Evolutionary conservation across 1,140 invertebrate genomes (phyloP), one percentile per base, ranked within the genome.

Genomic region (Bathynomus jamesi): DNA sequence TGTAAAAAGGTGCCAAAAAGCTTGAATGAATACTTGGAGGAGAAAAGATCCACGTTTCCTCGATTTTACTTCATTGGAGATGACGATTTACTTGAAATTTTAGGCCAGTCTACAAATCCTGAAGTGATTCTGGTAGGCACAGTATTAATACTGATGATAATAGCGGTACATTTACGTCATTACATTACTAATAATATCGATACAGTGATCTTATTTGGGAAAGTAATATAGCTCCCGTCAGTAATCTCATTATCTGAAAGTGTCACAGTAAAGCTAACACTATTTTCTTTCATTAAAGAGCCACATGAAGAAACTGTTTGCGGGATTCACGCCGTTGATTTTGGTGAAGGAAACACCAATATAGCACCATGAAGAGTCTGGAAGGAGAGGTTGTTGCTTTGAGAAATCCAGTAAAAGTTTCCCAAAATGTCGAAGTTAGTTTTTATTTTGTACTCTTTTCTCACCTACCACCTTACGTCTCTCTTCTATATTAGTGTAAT

Each of bases 11-110:
- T 99, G 96, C 81, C 96, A 99, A 91, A 92, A 79, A 95, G 94
- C 75, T 85, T 99, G 28, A 95, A 96, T 81, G 90, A 95, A 78
- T 99, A 95, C 82, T 87, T 99, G 32, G 94, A 96, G 92, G 93
- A 95, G 78, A 99, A 98, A 83, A 85, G 97, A 71, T 89, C 90
- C 0, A 86, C 89, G 31, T 99, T 99, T 85, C 95, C 97, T 3
- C 85, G 96, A 78, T 91, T 99, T 78, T 97, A 97, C 80, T 99
- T 99, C 80, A 86, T 99, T 75, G 95, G 94, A 77, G 96, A 99
- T 80, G 96, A 98, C 80, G 96, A 99, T 84, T 84, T 99, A 40
- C 82, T 99, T 29, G 95, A 98, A 84, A 87, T 99, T 66, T 84
- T 96, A 0, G 94, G 94, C 0, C 93, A 95, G 82, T 81, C 85